Conservation (phyloP, 2,888 invertebrate genomes). For the Drosophila mulleri region DNA sequence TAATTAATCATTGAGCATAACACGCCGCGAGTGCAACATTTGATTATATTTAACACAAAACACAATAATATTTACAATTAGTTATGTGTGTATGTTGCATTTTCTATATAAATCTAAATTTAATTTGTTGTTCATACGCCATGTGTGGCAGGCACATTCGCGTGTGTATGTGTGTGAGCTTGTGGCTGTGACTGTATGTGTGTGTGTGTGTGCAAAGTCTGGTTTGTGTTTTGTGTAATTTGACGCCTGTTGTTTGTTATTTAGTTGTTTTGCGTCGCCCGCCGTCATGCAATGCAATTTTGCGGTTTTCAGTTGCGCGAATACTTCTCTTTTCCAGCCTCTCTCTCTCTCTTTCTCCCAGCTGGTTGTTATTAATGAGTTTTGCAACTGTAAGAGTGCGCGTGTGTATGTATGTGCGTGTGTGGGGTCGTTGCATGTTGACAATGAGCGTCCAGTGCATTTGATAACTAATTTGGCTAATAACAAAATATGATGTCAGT, state of each 20-base stretch:
- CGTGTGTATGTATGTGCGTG: constrained; percentile 8
- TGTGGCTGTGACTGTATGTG: constrained; percentile 8
- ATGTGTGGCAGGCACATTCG: constrained; percentile 39
- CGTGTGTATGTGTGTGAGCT: constrained; percentile 2
- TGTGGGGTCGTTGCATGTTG: constrained; percentile 23
- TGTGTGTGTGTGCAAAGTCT: constrained; percentile 39
- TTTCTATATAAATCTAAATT: constrained; percentile 71
- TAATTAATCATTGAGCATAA: constrained; percentile 74
- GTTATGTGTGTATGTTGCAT: neutral
- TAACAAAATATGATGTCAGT: constrained; percentile 51
- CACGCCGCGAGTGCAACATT: constrained; percentile 61
- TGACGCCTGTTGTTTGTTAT: constrained; percentile 81
- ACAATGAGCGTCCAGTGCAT: constrained; percentile 42
- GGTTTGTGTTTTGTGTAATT: constrained; percentile 75
- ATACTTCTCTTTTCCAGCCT: neutral
- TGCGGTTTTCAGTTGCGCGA: constrained; percentile 64
- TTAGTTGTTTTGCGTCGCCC: constrained; percentile 71
- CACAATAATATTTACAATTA: constrained; percentile 28
- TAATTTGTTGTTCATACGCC: constrained; percentile 72
- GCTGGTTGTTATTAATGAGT: constrained; percentile 69
- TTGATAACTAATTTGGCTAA: constrained; percentile 67
- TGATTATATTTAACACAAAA: constrained; percentile 64
- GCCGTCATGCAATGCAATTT: constrained; percentile 78
- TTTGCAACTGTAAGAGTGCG: constrained; percentile 37
- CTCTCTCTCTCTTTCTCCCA: neutral